Conservation (phyloP, 2,888 invertebrate genomes). For the Heteromyza rotundicornis region DNA sequence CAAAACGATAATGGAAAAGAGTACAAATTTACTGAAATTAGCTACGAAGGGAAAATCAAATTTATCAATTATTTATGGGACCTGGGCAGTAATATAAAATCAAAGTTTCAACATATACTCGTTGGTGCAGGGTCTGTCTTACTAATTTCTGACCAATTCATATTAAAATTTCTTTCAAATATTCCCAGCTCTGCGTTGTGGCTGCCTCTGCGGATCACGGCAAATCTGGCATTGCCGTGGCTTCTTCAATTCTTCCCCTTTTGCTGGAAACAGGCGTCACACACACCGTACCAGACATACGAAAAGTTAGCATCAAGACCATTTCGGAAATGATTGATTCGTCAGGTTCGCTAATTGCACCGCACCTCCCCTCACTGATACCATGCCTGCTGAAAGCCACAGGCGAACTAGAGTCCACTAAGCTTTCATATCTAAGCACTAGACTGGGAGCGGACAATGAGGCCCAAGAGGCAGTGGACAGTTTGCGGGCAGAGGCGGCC, state of each 20-base stretch:
- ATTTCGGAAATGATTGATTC: constrained; percentile 84
- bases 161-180: no score
- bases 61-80: no score
- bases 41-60: no score
- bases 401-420: constrained; percentile 82
- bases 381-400: constrained; percentile 86
- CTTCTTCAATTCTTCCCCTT: constrained; percentile 79
- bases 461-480: constrained; percentile 79
- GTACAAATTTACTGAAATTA: no score
- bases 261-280: constrained; percentile 81
- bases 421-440: constrained; percentile 81
- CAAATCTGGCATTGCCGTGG: constrained; percentile 74
- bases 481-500: constrained; percentile 79
- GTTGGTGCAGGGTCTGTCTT: no score
- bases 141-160: no score
- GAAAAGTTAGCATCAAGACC: constrained; percentile 81
- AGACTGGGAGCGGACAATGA: constrained; percentile 73
- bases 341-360: constrained; percentile 79
- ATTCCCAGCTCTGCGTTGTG: constrained; percentile 72
- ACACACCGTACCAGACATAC: constrained; percentile 78
- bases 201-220: constrained; percentile 73
- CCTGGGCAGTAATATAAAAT: no score
- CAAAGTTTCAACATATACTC: no score
- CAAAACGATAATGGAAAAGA: no score
- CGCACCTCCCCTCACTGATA: constrained; percentile 80